Percentiles rank a stretch among this genome's conserved stretches.
Evolutionary conservation across 2,888 invertebrate genomes (phyloP).

Genomic region (Minunthozetes semirufus): DNA sequence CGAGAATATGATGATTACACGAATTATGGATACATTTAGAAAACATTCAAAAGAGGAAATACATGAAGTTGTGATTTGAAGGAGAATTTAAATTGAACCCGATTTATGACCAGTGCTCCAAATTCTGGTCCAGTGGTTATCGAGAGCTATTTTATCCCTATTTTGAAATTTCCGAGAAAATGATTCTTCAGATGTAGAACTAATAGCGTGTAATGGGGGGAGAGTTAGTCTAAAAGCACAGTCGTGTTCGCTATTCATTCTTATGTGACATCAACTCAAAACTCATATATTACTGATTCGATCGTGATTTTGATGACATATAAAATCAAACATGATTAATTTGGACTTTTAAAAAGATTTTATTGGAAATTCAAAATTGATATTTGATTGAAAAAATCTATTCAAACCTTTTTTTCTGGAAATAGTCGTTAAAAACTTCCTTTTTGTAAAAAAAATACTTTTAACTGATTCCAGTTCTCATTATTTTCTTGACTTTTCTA

Average conservation of each 20-base stretch:
- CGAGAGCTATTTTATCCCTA: too few species aligned
- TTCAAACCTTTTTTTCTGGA: too few species aligned
- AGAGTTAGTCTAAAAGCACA: constrained; percentile 15
- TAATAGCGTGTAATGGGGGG: not conserved
- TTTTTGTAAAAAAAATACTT: too few species aligned
- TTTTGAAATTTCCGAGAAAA: too few species aligned
- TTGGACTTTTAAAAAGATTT: not conserved
- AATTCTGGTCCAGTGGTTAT: not conserved
- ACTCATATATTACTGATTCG: not conserved
- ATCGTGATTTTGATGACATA: not conserved
- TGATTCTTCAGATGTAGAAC: too few species aligned
- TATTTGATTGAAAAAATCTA: not conserved
- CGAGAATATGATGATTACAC: not conserved
- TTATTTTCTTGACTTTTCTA: too few species aligned
- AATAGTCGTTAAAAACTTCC: too few species aligned
- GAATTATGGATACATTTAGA: too few species aligned
- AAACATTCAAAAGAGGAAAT: too few species aligned
- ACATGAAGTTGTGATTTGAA: constrained; percentile 20
- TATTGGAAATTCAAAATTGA: not conserved
- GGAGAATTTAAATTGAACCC: not conserved
- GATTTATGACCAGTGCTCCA: not conserved
- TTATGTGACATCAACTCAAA: not conserved
- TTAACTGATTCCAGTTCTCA: too few species aligned
- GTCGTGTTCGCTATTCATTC: not conserved
- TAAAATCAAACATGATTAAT: not conserved